Percentiles rank a stretch among this genome's conserved stretches.
Evolutionary conservation across 1,140 invertebrate species (phyloP).

Genomic region (Trachymyrmex cornetzi): DNA sequence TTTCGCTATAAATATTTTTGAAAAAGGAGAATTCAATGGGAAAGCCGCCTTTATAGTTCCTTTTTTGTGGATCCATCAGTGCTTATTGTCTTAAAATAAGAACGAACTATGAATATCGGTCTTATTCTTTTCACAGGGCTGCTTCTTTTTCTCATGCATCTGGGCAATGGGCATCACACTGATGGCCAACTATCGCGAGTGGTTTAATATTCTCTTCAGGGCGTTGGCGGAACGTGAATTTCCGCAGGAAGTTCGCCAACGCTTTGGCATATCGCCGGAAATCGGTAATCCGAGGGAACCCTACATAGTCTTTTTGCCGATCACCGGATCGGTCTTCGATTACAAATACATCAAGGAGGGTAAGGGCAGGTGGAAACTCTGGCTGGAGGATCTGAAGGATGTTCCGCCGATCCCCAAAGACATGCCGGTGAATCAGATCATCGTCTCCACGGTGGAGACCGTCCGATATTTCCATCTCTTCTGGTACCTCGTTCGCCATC

Average conservation of each 20-base stretch:
- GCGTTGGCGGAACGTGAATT: slow-evolving; percentile 92
- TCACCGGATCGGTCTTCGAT: slow-evolving; percentile 93
- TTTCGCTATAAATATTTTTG: no score
- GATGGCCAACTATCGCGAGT: slow-evolving; percentile 91
- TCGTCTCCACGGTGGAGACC: slow-evolving; percentile 96
- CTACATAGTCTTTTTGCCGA: slow-evolving; percentile 92
- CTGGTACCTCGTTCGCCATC: slow-evolving; percentile 91
- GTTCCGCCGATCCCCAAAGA: slow-evolving; percentile 94
- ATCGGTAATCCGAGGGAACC: slow-evolving; percentile 89
- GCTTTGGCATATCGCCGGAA: slow-evolving; percentile 87
- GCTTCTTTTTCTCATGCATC: slow-evolving; percentile 96
- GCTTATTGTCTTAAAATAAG: no score
- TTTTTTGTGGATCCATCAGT: no score
- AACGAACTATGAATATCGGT: no score
- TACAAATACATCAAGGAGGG: slow-evolving; percentile 96
- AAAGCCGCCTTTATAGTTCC: no score
- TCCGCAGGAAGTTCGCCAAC: slow-evolving; percentile 87
- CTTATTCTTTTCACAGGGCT: slow-evolving; percentile 88
- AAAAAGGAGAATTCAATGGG: no score
- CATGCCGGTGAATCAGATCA: slow-evolving; percentile 97
- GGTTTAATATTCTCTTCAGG: slow-evolving; percentile 94
- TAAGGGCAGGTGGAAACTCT: slow-evolving; percentile 95
- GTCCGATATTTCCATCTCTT: slow-evolving; percentile 93
- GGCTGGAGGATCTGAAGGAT: slow-evolving; percentile 93
- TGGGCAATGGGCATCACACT: slow-evolving; percentile 96